A percentile compares a stretch with the other conserved stretches of the same genome.
Conservation (phyloP, 2,888 invertebrate species). For the Molorchus minor region DNA sequence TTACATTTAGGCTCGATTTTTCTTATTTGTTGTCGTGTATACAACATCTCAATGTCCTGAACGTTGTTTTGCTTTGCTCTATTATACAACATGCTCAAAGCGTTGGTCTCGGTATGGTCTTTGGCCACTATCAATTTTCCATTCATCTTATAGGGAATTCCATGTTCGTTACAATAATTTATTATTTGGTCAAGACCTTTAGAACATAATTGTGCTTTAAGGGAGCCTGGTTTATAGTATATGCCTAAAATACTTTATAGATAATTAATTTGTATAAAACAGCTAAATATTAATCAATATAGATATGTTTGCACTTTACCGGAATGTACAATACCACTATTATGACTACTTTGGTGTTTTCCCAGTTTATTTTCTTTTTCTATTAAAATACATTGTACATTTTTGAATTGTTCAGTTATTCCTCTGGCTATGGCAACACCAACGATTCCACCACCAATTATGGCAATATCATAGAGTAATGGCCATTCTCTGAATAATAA, state of each 20-base stretch:
- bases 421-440: conserved; percentile 94
- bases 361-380: conserved; percentile 89
- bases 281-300: neutral
- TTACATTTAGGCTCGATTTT: conserved; percentile 53
- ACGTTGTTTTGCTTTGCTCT: conserved; percentile 70
- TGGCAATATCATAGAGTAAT: conserved; percentile 77
- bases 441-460: conserved; percentile 95
- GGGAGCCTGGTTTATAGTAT: conserved; percentile 81
- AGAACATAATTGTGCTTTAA: conserved; percentile 91
- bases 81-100: conserved; percentile 71
- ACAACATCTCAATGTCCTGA: conserved; percentile 62
- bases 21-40: conserved; percentile 52
- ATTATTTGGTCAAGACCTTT: conserved; percentile 82
- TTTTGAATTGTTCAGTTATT: conserved; percentile 76
- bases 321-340: conserved; percentile 96
- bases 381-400: conserved; percentile 80
- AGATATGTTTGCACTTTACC: conserved; percentile 62
- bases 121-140: conserved; percentile 93
- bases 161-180: conserved; percentile 81
- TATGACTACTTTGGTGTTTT: conserved; percentile 91
- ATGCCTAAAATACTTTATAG: conserved; percentile 74
- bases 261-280: neutral
- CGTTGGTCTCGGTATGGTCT: conserved; percentile 71
- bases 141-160: conserved; percentile 86
- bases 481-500: neutral